Base-by-base conservation (phyloP, 2,888 invertebrate genomes). In the Perizoma affinitatum region DNA sequence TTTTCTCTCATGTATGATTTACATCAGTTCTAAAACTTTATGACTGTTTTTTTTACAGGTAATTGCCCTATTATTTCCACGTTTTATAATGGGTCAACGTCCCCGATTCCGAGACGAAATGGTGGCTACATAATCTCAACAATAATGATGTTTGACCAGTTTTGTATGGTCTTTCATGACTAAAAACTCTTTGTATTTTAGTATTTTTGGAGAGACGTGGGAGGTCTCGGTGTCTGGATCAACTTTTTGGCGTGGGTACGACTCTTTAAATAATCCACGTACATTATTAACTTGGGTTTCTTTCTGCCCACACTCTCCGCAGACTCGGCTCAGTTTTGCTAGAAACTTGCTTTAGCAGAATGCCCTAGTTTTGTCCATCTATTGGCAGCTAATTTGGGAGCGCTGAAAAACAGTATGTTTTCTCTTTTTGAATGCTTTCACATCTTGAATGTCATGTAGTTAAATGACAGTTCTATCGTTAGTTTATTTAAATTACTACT, bases 181-280 rank as follows among this genome's bases (percentile, higher is more conserved):
- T 38, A 57, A 59, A 46, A 57, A 60, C 43, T 52, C 40, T 35
- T 42, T 40, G 51, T 34, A 44, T 63, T 57, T 63, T 42, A 49
- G 51, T 54, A 47, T 45, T 56, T 51, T 47, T 57, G 47, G 49
- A 50, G 48, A 55, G 50, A 67, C 50, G 61, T 49, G 65, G 63
- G 67, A 69, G 76, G 54, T 73, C 76, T 49, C 10, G 33, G 66
- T 60, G 47, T 65, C 36, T 74, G 78, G 82, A 57, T 61, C 35
- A 35, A 47, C 68, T 74, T 75, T 76, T 79, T 76, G 78, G 80
- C 82, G 67, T 79, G 76, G 74, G 70, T 62, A 63, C 67, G 11
- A 63, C 67, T 71, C 74, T 75, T 60, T 71, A 82, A 82, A 82
- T 83, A 83, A 74, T 76, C 70, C 67, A 70, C 72, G 64, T 74